Conservation (phyloP, 2,888 invertebrate species). For the Epinotia ramella region DNA sequence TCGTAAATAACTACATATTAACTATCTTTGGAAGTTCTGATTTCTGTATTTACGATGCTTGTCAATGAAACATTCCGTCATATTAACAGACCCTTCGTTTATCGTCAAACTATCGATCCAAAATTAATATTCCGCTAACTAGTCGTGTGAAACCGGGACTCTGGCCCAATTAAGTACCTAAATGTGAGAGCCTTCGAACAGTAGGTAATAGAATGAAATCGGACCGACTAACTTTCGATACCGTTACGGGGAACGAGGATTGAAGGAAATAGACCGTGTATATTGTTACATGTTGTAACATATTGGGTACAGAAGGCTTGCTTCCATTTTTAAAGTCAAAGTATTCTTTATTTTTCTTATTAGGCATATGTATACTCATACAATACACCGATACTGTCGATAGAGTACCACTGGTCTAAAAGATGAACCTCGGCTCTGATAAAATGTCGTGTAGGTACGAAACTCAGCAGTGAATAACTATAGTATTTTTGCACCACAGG, state of each 20-base stretch:
- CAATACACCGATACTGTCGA: too few species aligned
- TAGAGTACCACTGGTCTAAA: too few species aligned
- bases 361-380: too few species aligned
- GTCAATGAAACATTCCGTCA: background rate
- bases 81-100: background rate
- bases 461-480: too few species aligned
- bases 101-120: conserved; percentile 1
- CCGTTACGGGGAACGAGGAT: conserved; percentile 23
- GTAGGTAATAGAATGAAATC: conserved; percentile 29
- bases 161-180: conserved; percentile 29
- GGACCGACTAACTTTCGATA: conserved; percentile 24
- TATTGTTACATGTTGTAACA: conserved; percentile 8
- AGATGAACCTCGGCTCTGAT: too few species aligned
- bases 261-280: conserved; percentile 19
- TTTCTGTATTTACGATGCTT: background rate
- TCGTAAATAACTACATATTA: too few species aligned
- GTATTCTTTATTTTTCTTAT: too few species aligned
- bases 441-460: too few species aligned
- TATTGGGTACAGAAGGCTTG: conserved; percentile 10
- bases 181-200: conserved; percentile 31
- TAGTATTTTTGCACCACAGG: too few species aligned
- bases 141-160: conserved; percentile 11
- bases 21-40: too few species aligned
- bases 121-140: background rate
- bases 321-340: too few species aligned